Conservation (phyloP, 1,140 invertebrate genomes). For the Aleiodes sp. region DNA sequence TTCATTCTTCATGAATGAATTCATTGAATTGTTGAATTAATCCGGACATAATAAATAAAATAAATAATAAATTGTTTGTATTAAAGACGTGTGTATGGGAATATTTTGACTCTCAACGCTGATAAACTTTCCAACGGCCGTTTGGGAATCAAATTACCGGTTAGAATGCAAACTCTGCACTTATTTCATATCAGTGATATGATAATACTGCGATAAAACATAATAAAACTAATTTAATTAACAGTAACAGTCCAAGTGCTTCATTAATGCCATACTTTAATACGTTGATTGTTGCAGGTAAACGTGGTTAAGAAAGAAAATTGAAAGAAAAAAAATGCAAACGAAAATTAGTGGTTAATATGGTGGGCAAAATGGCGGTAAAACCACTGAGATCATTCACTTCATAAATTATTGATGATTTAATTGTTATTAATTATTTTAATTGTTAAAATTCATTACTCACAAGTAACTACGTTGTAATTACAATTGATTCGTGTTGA, state of each 20-base stretch:
- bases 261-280: no score
- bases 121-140: no score
- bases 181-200: background rate
- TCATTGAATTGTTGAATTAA: no score
- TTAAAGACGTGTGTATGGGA: no score
- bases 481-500: conserved; percentile 7
- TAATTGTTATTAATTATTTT: conserved; percentile 16
- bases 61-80: no score
- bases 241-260: no score
- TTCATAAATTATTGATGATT: background rate
- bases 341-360: conserved; percentile 1
- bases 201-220: background rate
- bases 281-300: background rate
- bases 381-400: conserved; percentile 34
- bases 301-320: background rate
- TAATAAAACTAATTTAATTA: no score
- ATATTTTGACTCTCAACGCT: no score
- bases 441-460: background rate
- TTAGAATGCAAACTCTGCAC: background rate
- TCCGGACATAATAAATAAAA: no score
- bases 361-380: conserved; percentile 45
- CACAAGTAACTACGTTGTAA: background rate
- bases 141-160: conserved; percentile 8
- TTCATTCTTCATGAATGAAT: no score
- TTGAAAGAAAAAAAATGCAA: background rate